Evolutionary conservation across 2,113 vertebrate genomes (phyloP).

Genomic region (Austrofundulus limnaeus): DNA sequence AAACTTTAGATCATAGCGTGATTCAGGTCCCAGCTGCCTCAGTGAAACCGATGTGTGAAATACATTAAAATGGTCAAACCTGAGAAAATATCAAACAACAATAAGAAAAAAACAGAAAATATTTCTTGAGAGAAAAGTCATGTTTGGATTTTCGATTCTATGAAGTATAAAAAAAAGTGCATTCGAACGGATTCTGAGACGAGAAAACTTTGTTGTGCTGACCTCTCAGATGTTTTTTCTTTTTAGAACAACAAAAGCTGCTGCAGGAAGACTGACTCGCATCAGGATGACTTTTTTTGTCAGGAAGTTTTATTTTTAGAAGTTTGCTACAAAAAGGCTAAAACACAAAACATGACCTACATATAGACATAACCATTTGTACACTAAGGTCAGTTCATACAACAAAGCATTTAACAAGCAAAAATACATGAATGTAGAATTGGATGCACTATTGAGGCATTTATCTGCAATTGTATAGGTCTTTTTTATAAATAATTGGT

Average conservation of each 20-base stretch:
- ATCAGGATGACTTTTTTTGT: slow-evolving; percentile 16
- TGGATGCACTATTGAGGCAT: background rate
- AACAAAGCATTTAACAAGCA: background rate
- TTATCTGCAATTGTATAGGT: background rate
- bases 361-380: slow-evolving; percentile 19
- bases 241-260: background rate
- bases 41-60: background rate
- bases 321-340: slow-evolving; percentile 3
- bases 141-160: background rate
- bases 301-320: slow-evolving; percentile 35
- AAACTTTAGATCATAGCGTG: background rate
- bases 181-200: background rate
- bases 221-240: slow-evolving; percentile 12
- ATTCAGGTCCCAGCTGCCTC: background rate
- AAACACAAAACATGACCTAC: slow-evolving; percentile 20
- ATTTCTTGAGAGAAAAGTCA: background rate
- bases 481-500: background rate
- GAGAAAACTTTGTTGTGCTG: slow-evolving; percentile 4
- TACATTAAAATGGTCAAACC: background rate
- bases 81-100: background rate
- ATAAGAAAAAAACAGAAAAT: no score
- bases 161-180: background rate
- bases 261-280: slow-evolving; percentile 18
- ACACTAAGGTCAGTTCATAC: background rate
- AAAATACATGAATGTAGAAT: no score